Percentiles rank a stretch among this genome's conserved stretches.
These are phyloP conservation scores for Cyprinus carpio DNA, from an alignment of 2,113 vertebrate genomes.

Conservation along the genomic window DNA sequence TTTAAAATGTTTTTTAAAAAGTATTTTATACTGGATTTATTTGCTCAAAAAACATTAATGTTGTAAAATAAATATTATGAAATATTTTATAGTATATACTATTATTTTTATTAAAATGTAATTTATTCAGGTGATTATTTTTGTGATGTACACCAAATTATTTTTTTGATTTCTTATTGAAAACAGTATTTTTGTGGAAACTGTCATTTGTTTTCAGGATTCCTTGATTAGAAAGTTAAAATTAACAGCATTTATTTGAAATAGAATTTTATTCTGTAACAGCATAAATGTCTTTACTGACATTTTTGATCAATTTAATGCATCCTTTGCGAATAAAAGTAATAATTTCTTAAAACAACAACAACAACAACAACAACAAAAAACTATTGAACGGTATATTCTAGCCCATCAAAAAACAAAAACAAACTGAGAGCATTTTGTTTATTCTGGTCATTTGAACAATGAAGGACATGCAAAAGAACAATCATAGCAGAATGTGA, in stretches of 20 bases:
- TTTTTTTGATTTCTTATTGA: no score
- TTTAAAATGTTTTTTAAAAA: not conserved
- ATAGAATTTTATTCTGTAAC: not conserved
- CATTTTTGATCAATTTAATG: not conserved
- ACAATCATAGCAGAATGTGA: not conserved
- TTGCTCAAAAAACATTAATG: no score
- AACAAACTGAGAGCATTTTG: not conserved
- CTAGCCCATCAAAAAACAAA: not conserved
- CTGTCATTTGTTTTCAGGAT: no score
- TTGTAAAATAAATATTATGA: no score
- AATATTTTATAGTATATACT: no score
- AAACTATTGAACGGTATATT: not conserved
- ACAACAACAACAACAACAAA: no score
- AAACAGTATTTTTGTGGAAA: no score
- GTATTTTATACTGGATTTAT: no score
- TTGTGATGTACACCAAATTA: no score
- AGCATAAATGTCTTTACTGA: not conserved
- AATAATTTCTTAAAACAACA: not conserved
- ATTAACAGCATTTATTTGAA: no score
- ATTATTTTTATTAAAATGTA: not conserved
- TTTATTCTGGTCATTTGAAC: conserved; percentile 2
- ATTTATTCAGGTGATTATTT: no score
- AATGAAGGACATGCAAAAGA: not conserved
- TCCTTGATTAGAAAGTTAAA: not conserved
- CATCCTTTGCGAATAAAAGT: not conserved